Conservation (phyloP, 1,140 invertebrate genomes). For the Trichogramma pretiosum region DNA sequence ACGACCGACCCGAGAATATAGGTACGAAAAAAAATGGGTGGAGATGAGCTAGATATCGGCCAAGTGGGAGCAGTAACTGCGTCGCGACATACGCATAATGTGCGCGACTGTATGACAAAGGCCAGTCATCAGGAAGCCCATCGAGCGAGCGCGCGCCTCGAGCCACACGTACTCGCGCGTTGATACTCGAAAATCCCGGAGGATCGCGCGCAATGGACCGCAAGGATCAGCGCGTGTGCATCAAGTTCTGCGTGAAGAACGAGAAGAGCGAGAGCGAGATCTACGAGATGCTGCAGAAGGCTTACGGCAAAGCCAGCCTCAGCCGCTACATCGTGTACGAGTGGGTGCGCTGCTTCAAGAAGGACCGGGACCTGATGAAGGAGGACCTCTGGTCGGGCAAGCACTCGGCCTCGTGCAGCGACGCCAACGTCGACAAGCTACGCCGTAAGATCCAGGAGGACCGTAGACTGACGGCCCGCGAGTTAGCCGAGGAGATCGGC, state of each 20-base stretch:
- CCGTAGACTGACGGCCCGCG: neutral
- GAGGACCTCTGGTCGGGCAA: slow-evolving; percentile 8
- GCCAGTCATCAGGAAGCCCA: no score
- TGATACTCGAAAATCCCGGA: no score
- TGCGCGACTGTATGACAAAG: no score
- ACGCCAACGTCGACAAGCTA: slow-evolving; percentile 7
- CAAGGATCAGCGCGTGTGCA: slow-evolving; percentile 15
- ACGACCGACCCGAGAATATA: no score
- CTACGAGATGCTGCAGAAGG: slow-evolving; percentile 14
- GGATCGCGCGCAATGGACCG: no score
- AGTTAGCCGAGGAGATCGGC: slow-evolving; percentile 6
- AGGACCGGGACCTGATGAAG: slow-evolving; percentile 1
- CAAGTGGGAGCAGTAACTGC: no score
- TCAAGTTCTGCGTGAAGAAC: slow-evolving; percentile 16
- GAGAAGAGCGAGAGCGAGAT: slow-evolving; percentile 11
- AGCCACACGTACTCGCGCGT: no score
- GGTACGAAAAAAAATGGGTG: no score
- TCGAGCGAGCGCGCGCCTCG: no score
- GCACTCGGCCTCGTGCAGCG: neutral
- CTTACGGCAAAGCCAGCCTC: slow-evolving; percentile 10
- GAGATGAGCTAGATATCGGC: no score
- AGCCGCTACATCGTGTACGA: slow-evolving; percentile 15
- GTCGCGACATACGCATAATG: no score
- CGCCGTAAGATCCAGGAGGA: slow-evolving; percentile 7
- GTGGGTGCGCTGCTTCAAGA: slow-evolving; percentile 12